Base-by-base conservation (phyloP, 1,140 invertebrate species). In the Mamestra configurata region DNA sequence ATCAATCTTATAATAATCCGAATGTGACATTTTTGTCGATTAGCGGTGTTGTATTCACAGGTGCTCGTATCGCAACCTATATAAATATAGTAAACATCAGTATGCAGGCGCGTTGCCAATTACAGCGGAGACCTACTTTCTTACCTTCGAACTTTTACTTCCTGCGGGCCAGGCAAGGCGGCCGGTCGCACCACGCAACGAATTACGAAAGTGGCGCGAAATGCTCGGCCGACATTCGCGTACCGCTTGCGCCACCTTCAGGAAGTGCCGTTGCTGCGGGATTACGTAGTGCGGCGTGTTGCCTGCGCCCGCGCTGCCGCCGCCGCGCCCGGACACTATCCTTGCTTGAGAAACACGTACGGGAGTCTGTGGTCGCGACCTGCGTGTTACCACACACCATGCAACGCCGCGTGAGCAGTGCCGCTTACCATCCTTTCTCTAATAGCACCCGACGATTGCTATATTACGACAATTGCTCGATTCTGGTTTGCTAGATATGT, bases 61-160 rank as follows among this genome's bases (percentile, higher is more conserved):
- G 90, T 93, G 91, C 79, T 84, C 82, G 37, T 13, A 57, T 64
- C 51, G 72, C 86, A 92, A 89, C 88, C 90, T 93, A 93, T 93
- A 84, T 88, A 81, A 81, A 88, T 87, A 88, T 85, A 79, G 84
- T 84, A 85, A 86, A 85, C 91, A 94, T 94, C 90, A 93, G 88
- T 92, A 94, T 94, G 92, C 93, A 93, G 91, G 92, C 92, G 86
- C 84, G 84, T 83, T 91, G 92, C 93, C 93, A 94, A 93, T 93
- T 93, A 91, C 91, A 92, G 90, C 79, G 87, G 91, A 94, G 92
- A 94, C 93, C 93, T 93, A 94, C 93, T 94, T 94, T 94, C 93
- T 94, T 93, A 94, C 93, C 93, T 94, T 94, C 93, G 93, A 94
- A 94, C 93, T 94, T 94, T 94, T 94, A 94, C 93, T 94, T 94